A percentile compares a stretch with the other conserved stretches of the same genome.
Conservation (phyloP, 2,888 invertebrate genomes). For the Pollenia griseotomentosa region DNA sequence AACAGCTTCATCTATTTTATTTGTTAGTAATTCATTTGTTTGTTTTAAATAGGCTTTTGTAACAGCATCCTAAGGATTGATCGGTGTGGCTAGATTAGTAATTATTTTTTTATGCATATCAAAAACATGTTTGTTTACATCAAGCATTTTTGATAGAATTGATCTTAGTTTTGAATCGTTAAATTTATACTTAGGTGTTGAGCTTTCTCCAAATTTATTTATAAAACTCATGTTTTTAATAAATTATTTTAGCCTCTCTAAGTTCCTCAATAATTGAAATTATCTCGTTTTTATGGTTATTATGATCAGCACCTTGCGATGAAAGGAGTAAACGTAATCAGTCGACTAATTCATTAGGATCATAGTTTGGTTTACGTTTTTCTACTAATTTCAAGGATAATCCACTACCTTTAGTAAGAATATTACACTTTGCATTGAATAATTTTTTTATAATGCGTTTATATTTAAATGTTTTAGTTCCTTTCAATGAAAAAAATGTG, state of each 20-base stretch:
- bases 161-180: too few relatives aligned
- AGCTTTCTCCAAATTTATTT: too few relatives aligned
- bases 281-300: constrained; percentile 64
- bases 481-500: too few relatives aligned
- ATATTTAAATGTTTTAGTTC: constrained; percentile 54
- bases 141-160: not conserved
- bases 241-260: constrained; percentile 58
- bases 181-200: too few relatives aligned
- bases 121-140: not conserved
- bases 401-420: too few relatives aligned
- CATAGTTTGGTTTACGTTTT: constrained; percentile 67
- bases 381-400: too few relatives aligned
- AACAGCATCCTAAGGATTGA: constrained; percentile 31
- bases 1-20: too few relatives aligned
- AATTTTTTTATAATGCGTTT: constrained; percentile 42
- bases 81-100: constrained; percentile 16
- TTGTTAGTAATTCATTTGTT: too few relatives aligned
- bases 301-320: constrained; percentile 76
- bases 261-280: too few relatives aligned
- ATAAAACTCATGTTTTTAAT: constrained; percentile 35
- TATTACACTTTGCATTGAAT: constrained; percentile 30
- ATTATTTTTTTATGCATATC: constrained; percentile 32
- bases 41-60: constrained; percentile 14
- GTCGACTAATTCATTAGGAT: constrained; percentile 79
- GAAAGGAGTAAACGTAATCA: too few relatives aligned